Base-by-base conservation (phyloP, 2,113 vertebrate species). In the Mastomys coucha region DNA sequence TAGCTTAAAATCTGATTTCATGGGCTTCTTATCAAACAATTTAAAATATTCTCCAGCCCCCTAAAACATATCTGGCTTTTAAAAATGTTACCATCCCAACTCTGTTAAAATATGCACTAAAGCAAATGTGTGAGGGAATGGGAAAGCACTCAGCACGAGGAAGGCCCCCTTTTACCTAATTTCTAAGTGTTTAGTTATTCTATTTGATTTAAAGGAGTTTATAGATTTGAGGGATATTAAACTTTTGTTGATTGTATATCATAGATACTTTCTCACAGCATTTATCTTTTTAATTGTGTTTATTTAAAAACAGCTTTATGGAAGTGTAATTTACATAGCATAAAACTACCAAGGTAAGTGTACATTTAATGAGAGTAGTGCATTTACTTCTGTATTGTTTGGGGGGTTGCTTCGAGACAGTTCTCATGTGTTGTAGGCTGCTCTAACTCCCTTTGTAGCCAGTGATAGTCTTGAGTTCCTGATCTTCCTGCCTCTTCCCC, bases 141-240 rank as follows among this genome's bases (percentile, higher is more conserved):
- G 7, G 24, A 36, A 17, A 56, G 77, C 81, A 16, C 13, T 36
- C n/a, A 2, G 22, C 28, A 70, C 58, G n/a, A 2, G 49, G 36
- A 63, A 70, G 72, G 31, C 1, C 14, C 58, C 85, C 60, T 65
- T 76, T n/a, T 22, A 87, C 13, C 42, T 81, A 53, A 63, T 63
- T 82, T 90, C 51, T 92, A 87, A 92, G 45, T 49, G 75, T 53
- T 45, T 51, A 73, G 39, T 67, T 90, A 65, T 70, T 90, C 51
- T 92, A 53, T 67, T 93, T 76, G 56, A 33, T 76, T 89, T 86
- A 92, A 81, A 77, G 22, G 19, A 42, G 39, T 91, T 63, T 93
- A 86, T 31, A 36, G 82, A 53, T 80, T 76, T 88, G 73, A 19
- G 81, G 36, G 9, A 39, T 85, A 28, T 49, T 89, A 91, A 70